Base-by-base conservation (phyloP, 2,888 invertebrate genomes). In the Sminthurides aquaticus region DNA sequence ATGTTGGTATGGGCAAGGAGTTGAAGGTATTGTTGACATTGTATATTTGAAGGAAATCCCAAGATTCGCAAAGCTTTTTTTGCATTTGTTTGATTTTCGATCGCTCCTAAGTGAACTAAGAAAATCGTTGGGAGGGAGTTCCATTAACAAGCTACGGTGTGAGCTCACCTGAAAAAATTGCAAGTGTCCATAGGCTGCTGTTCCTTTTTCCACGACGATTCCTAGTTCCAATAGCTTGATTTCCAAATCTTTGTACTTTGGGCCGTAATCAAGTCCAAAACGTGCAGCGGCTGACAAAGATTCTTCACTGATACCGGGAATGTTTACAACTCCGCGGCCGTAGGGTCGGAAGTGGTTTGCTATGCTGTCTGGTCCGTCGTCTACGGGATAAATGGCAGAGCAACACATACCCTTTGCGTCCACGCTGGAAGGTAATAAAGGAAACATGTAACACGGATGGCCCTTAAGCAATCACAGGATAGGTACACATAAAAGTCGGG, bases 151-250 rank as follows among this genome's bases (percentile, higher is more conserved):
- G n/a, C n/a, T n/a, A n/a, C n/a, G n/a, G n/a, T n/a, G n/a, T n/a
- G n/a, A n/a, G 11, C 54, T 28, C 65, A 71, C 73, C 71, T 71
- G 69, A 49, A 73, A 73, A 63, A 73, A 73, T 29, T 78, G 75
- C 67, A 79, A 79, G 73, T 81, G 81, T 2, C 79, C 79, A 69
- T 78, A 81, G 67, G 79, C 78, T 3, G 81, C 77, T 1, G 80
- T 78, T 34, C 80, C 80, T 29, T 76, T 76, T 25, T 75, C 65
- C 3, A 81, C 74, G 20, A 78, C 79, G 11, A 68, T 58, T 34
- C 65, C 64, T 15, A 71, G 61, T 58, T 73, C 73, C n/a, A 71
- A 18, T 2, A 71, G 64, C 20, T 61, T 57, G 15, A 67, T 67
- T 60, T 73, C 73, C 49, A 71, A 67, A 43, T 63, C 66, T 29